These are phyloP conservation scores for Microcebus murinus DNA, from an alignment of 2,113 vertebrate genomes.

Conservation along the genomic window DNA sequence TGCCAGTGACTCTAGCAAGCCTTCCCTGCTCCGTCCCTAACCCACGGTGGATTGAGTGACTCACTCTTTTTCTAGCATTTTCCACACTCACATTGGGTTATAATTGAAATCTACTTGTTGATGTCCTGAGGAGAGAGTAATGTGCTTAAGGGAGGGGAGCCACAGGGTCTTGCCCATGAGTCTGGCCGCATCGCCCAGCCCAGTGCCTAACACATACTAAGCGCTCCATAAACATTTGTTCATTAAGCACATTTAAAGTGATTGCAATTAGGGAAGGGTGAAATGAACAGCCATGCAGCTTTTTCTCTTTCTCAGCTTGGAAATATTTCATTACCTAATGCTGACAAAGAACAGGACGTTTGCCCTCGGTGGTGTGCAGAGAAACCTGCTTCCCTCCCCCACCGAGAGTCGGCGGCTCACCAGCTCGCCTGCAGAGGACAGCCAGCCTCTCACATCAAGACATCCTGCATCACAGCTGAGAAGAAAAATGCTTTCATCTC, in stretches of 20 bases:
- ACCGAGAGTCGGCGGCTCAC: neutral
- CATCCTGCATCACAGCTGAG: neutral
- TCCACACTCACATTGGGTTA: neutral
- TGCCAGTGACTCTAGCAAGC: neutral
- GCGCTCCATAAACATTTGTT: neutral
- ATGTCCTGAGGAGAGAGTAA: neutral
- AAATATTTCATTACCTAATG: slow-evolving; percentile 39
- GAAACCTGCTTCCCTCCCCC: neutral
- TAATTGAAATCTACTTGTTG: neutral
- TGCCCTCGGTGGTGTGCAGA: neutral
- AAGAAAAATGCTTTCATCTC: slow-evolving; percentile 50
- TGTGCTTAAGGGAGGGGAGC: neutral
- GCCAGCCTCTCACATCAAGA: neutral
- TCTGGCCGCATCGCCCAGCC: neutral
- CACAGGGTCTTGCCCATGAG: neutral
- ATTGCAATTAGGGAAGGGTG: neutral
- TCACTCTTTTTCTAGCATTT: slow-evolving; percentile 8
- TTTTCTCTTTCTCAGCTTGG: neutral
- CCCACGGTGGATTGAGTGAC: neutral
- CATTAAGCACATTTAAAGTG: neutral
- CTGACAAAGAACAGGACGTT: neutral
- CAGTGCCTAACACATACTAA: neutral
- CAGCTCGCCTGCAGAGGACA: neutral
- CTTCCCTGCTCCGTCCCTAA: neutral
- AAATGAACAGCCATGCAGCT: neutral